Conservation (phyloP, 2,888 invertebrate genomes). For the Zaprionus bogoriensis region DNA sequence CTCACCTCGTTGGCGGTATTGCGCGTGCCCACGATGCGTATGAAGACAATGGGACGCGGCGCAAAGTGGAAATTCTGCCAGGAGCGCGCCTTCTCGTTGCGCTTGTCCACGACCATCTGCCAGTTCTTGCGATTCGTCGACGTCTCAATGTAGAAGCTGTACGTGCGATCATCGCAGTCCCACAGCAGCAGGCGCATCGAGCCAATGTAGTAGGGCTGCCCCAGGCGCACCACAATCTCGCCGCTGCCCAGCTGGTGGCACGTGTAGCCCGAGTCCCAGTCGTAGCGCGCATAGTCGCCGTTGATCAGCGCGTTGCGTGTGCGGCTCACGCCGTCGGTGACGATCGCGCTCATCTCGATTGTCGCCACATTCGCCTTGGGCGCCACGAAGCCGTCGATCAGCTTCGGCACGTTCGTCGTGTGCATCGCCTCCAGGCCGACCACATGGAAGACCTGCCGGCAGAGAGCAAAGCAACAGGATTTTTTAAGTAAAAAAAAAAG, state of each 20-base stretch:
- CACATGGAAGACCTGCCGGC: conserved; percentile 90
- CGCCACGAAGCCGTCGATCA: conserved; percentile 89
- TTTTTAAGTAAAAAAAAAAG: background rate
- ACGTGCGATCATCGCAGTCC: conserved; percentile 98
- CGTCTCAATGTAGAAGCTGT: conserved; percentile 97
- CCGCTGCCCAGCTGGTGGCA: conserved; percentile 98
- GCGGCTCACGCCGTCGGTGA: conserved; percentile 97
- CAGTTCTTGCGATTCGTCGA: conserved; percentile 96
- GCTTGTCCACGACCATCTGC: conserved; percentile 94
- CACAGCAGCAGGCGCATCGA: conserved; percentile 96
- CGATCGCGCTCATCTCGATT: conserved; percentile 93
- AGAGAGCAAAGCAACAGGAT: background rate
- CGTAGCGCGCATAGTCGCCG: conserved; percentile 96
- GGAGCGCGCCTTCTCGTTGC: conserved; percentile 92
- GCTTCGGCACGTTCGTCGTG: conserved; percentile 89
- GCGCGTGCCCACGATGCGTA: conserved; percentile 96
- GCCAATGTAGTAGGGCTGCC: conserved; percentile 96
- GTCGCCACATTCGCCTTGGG: conserved; percentile 97
- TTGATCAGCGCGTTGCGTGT: conserved; percentile 97
- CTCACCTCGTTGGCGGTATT: conserved; percentile 98
- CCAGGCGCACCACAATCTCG: conserved; percentile 96
- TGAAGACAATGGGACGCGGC: conserved; percentile 93
- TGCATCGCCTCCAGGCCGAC: conserved; percentile 96
- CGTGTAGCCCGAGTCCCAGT: conserved; percentile 99
- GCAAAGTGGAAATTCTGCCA: conserved; percentile 97